Base-by-base conservation (phyloP, 2,113 vertebrate species). In the Trachemys scripta region DNA sequence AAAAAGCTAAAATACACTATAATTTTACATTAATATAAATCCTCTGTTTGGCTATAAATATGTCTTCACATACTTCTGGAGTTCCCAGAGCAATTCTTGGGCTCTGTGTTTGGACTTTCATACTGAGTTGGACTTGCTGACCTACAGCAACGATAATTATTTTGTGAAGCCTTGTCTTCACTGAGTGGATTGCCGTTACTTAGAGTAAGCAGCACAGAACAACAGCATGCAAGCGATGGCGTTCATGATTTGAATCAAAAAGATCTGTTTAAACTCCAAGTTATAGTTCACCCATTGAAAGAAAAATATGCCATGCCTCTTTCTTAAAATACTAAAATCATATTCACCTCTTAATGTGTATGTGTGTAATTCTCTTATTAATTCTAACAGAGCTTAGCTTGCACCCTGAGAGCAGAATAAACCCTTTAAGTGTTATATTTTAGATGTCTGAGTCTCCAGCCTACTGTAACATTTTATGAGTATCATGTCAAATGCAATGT, bases 381-480 rank as follows among this genome's bases (percentile, higher is more conserved):
- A 92, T 88, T 92, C 57, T 87, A 96, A 85, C 1, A 8, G 56
- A 94, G 31, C 95, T 94, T 85, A 86, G 49, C 81, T 93, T 96
- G 50, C 59, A 89, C 90, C 72, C 45, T 92, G 89, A 97, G 93
- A 95, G 83, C 56, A 87, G 49, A 56, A 82, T 87, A 95, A 97
- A 95, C 69, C 54, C 91, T 96, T 95, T 93, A 95, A 94, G 90
- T 91, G 81, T 82, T 92, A 27, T 84, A 90, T 96, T 96, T 92
- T 72, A 80, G 87, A 91, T 91, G 49, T 59, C 88, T 94, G 2
- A 84, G 82, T 93, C 89, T 92, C 90, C 72, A 95, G 56, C 47
- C 91, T 89, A 79, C 0, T 0, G 88, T 94, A 91, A 87, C 62
- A 57, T 95, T 94, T 92, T 92, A 92, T 96, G 75, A 90, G 47